Evolutionary conservation across 37 sponge, comb jelly and placozoan genomes (phyloP), one percentile per base, ranked within the genome.

Genomic region (Aplysina aerophoba): DNA sequence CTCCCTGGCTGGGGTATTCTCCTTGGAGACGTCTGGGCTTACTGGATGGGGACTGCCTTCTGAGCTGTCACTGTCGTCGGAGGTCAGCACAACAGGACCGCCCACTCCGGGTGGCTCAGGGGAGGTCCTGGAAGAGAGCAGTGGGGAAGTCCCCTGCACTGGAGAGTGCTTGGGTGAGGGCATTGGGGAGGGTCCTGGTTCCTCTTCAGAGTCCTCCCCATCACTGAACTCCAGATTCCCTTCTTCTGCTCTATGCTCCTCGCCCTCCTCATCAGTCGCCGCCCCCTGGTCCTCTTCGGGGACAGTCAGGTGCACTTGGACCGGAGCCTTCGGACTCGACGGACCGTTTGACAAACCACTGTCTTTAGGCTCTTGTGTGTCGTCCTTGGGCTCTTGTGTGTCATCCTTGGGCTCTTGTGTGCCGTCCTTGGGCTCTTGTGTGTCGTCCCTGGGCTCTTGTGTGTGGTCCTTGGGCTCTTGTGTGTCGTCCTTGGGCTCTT

Each of bases 181-280:
- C 0, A 55, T 22, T n/a, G 56, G 58, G 17, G 28, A 30, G 31
- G 73, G 61, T 36, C 57, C 63, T 24, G 15, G 54, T 33, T 85
- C 86, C 28, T 85, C 67, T 57, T 62, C 79, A 21, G 55, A 55
- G 37, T 56, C 61, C 31, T 72, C 39, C 13, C 24, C 58, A 19
- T 73, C 77, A n/a, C 22, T 73, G 77, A 31, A 40, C 28, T 34
- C 62, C 6, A 75, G 21, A 20, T 35, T 4, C 12, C 13, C 66
- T 4, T 36, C 53, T 36, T 75, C 78, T 41, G 33, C 54, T 0
- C 24, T 25, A 12, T 44, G 22, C 64, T 44, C 50, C 50, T 44
- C 50, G 6, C 50, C 50, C 50, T 44, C 50, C 1, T 31, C 17
- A 34, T 69, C 71, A 69, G 28, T 35, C 27, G 2, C 71, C 13